Percentiles rank a stretch among this genome's conserved stretches.
Conservation (phyloP, 1,140 invertebrate genomes). For the Schmidtea mediterranea region DNA sequence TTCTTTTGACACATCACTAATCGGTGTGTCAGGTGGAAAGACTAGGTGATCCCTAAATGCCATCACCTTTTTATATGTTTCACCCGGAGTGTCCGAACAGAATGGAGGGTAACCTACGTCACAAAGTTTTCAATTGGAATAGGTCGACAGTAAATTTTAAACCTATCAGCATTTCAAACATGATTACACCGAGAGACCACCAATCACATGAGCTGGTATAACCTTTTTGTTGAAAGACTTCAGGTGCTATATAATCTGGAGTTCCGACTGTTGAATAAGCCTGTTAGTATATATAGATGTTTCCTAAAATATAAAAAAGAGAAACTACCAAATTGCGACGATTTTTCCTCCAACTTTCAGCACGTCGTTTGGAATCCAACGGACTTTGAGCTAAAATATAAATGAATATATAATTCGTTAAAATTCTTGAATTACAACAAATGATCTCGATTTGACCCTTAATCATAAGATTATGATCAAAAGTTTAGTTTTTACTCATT, state of each 20-base stretch:
- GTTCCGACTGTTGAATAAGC: constrained; percentile 76
- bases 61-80: constrained; percentile 97
- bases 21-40: constrained; percentile 93
- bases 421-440: constrained; percentile 7
- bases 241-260: constrained; percentile 96
- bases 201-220: constrained; percentile 89
- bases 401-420: constrained; percentile 6
- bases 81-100: constrained; percentile 93
- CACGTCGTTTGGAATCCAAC: constrained; percentile 21
- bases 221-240: constrained; percentile 81
- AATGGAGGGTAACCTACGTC: constrained; percentile 78
- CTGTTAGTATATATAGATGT: constrained; percentile 13
- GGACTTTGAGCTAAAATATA: constrained; percentile 17
- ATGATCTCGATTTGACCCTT: too few relatives aligned
- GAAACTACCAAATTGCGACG: constrained; percentile 61
- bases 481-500: too few relatives aligned
- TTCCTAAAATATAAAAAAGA: neutral
- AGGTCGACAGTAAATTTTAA: constrained; percentile 7
- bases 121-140: too few relatives aligned
- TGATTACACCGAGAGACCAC: constrained; percentile 97
- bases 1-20: constrained; percentile 48
- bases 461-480: too few relatives aligned
- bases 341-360: constrained; percentile 22
- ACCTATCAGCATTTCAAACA: constrained; percentile 99
- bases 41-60: constrained; percentile 89